phyloP scores from a whole-genome alignment of 2,113 vertebrate species.

The Addax nasomaculatus region DNA sequence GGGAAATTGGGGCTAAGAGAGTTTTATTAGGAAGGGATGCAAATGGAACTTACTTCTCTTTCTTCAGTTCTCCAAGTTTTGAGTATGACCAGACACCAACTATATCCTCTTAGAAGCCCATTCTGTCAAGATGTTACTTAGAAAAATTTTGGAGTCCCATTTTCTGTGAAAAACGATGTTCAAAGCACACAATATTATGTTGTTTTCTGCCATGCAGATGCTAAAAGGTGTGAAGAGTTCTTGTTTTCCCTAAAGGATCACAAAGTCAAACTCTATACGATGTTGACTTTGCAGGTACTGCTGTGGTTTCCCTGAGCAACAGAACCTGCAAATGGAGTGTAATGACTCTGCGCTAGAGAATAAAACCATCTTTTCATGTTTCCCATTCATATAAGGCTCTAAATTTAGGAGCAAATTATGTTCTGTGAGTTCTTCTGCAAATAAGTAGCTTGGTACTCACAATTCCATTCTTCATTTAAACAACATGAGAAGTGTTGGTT shows the following conservation, averaged over 20 bases:
- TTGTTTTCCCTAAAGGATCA: conserved; percentile 50
- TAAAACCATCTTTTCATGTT: not conserved
- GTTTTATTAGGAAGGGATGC: not conserved
- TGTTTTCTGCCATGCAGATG: conserved; percentile 5
- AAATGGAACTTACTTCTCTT: not conserved
- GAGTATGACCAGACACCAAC: not conserved
- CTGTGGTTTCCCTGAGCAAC: conserved; percentile 51
- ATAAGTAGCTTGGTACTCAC: not conserved
- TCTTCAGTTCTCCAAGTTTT: not conserved
- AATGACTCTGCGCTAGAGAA: not conserved
- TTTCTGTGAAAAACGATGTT: not conserved
- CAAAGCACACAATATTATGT: not conserved
- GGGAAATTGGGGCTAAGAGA: not conserved
- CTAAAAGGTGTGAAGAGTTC: conserved; percentile 53
- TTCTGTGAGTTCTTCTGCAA: not conserved
- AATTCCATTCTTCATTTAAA: conserved; percentile 5
- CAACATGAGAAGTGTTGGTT: not conserved
- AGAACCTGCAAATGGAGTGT: conserved; percentile 1
- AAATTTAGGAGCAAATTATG: not conserved
- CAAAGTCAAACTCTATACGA: conserved; percentile 28
- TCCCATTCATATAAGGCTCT: not conserved
- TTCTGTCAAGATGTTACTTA: not conserved
- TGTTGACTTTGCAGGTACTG: conserved; percentile 19
- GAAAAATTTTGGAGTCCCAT: not conserved
- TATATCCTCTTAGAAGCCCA: not conserved